Evolutionary conservation across 2,888 invertebrate species (phyloP), one percentile per base, ranked within the genome.

Genomic region (Agapostemon virescens): DNA sequence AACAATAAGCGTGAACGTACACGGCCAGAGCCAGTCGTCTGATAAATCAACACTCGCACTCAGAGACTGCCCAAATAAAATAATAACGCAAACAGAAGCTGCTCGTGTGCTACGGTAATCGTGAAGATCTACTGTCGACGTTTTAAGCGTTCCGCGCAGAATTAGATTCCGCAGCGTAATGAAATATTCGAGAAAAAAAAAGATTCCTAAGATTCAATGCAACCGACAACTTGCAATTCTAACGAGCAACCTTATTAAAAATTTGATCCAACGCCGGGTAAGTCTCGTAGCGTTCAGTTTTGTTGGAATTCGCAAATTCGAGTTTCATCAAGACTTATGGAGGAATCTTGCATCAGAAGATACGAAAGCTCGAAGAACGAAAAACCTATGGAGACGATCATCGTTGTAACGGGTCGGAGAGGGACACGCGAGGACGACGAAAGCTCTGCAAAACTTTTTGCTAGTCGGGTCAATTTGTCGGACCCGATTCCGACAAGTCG

Each of bases 401-500:
- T 40, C 55, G 38, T 20, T 69, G 78, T 81, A 79, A 74, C 70
- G 67, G 64, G 64, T n/a, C 67, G 69, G 63, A 66, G 76, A 30
- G 55, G 61, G 74, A 64, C 66, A 61, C 36, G 64, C 52, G 69
- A 74, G 69, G 72, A 83, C 68, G 76, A 61, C 77, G 82, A 82
- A 79, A 80, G 82, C 77, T 69, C 76, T 70, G 70, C 75, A 66
- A 58, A 11, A 73, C 66, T 82, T 85, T 85, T 85, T 84, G 79
- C 70, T 6, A 40, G 67, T 30, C n/a, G 40, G 77, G 85, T 86
- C 85, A 85, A 85, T 85, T 85, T 85, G 85, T 85, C 85, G 82
- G 79, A 79, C 69, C 84, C 79, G 84, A 84, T 83, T 79, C 85
- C 77, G 85, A 84, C 85, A 83, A 83, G 80, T 79, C 77, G 72